Conservation (phyloP, 2,888 invertebrate genomes). For the Drosophila pullipes region DNA sequence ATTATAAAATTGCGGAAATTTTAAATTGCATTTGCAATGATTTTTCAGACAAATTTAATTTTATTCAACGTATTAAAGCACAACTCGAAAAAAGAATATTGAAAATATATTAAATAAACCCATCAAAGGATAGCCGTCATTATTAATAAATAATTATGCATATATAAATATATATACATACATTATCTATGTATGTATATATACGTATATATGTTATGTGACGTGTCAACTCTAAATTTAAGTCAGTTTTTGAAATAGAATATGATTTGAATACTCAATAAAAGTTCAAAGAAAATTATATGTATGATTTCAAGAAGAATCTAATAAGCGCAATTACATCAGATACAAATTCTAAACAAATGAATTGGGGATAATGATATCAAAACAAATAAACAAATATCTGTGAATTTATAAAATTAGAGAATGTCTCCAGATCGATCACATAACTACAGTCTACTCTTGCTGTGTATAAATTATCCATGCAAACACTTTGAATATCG, state of each 20-base stretch:
- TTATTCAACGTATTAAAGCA: slow-evolving; percentile 8
- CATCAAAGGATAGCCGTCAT: slow-evolving; percentile 59
- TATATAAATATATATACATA: background rate
- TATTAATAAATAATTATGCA: slow-evolving; percentile 64
- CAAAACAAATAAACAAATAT: background rate
- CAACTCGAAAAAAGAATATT: slow-evolving; percentile 8
- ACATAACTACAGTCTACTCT: background rate
- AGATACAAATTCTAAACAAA: background rate
- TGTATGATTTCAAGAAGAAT: background rate
- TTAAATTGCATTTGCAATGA: slow-evolving; percentile 58
- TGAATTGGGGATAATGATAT: background rate
- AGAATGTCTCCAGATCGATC: background rate
- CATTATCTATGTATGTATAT: background rate
- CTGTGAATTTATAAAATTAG: background rate
- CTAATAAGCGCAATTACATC: background rate
- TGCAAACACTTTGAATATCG: background rate
- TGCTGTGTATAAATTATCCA: no score
- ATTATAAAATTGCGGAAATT: slow-evolving; percentile 49
- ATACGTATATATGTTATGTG: background rate
- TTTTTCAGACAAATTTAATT: slow-evolving; percentile 33
- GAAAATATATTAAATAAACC: slow-evolving; percentile 25
- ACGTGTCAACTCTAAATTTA: background rate
- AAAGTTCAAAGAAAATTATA: background rate
- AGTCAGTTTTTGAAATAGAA: background rate
- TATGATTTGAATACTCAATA: background rate